These are phyloP conservation scores for Trachelipus rathkii DNA, from an alignment of 1,140 invertebrate genomes.

Conservation along the genomic window DNA sequence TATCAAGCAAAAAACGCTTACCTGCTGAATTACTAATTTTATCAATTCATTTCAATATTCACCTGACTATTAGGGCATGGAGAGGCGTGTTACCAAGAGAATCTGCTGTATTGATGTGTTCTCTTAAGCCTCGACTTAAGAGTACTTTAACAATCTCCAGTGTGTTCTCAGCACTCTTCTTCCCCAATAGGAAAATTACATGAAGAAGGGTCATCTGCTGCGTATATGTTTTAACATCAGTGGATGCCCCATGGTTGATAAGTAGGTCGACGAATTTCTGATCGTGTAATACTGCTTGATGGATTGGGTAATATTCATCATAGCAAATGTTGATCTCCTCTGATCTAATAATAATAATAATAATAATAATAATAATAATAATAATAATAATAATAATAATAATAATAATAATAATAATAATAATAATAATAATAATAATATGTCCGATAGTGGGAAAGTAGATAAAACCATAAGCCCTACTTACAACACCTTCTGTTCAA, in stretches of 20 bases:
- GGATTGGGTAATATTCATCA: slow-evolving; percentile 71
- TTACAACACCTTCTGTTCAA: too few relatives aligned
- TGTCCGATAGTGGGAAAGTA: neutral
- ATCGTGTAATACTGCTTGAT: slow-evolving; percentile 66
- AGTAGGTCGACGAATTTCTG: slow-evolving; percentile 63
- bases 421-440: slow-evolving; percentile 1
- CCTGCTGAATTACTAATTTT: too few relatives aligned
- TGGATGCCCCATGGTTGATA: slow-evolving; percentile 61
- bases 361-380: neutral
- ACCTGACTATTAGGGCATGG: slow-evolving; percentile 63
- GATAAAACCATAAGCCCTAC: neutral
- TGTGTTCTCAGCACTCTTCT: slow-evolving; percentile 66
- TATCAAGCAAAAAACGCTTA: too few relatives aligned
- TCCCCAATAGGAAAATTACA: slow-evolving; percentile 48
- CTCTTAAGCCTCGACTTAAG: slow-evolving; percentile 61
- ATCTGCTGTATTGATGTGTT: slow-evolving; percentile 68
- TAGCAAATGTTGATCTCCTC: slow-evolving; percentile 70
- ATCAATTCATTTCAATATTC: too few relatives aligned
- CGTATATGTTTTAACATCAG: slow-evolving; percentile 64
- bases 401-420: slow-evolving; percentile 4
- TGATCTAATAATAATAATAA: slow-evolving; percentile 47
- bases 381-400: slow-evolving; percentile 16
- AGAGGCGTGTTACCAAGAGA: slow-evolving; percentile 61
- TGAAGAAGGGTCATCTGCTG: slow-evolving; percentile 63
- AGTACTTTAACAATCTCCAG: slow-evolving; percentile 61